phyloP scores from a whole-genome alignment of 2,113 vertebrate species.

The Coturnix japonica region DNA sequence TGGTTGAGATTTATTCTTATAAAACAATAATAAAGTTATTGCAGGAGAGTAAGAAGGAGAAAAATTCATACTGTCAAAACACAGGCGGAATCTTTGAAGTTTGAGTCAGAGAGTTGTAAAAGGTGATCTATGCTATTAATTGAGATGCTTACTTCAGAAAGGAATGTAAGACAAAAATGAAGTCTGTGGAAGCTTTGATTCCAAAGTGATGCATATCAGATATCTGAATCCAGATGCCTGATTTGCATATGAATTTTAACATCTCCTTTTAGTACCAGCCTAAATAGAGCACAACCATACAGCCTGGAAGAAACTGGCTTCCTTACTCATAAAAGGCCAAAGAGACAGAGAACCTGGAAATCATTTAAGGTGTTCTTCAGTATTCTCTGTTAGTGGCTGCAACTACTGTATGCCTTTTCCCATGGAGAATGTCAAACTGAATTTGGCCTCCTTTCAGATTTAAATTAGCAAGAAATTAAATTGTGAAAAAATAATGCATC shows the following conservation, averaged over 20 bases:
- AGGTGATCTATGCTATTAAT: background rate
- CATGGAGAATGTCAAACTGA: background rate
- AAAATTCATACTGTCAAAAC: background rate
- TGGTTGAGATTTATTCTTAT: background rate
- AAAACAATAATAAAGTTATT: slow-evolving; percentile 11
- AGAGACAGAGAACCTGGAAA: background rate
- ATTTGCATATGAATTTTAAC: background rate
- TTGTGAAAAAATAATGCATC: background rate
- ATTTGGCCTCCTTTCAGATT: background rate
- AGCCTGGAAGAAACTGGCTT: background rate
- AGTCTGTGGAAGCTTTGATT: background rate
- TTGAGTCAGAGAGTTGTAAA: background rate
- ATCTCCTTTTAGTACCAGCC: background rate
- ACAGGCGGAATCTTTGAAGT: background rate
- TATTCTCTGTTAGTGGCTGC: background rate
- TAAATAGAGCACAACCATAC: background rate
- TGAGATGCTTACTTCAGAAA: background rate
- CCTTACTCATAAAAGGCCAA: background rate
- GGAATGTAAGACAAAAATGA: background rate
- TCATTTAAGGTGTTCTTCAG: background rate
- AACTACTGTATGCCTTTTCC: background rate
- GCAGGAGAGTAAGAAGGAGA: background rate
- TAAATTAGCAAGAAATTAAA: background rate
- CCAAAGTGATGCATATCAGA: background rate
- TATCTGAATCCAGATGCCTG: background rate